Percentiles rank a stretch among this genome's conserved stretches.
Evolutionary conservation across 1,140 invertebrate genomes (phyloP).

Genomic region (Phthorimaea operculella): DNA sequence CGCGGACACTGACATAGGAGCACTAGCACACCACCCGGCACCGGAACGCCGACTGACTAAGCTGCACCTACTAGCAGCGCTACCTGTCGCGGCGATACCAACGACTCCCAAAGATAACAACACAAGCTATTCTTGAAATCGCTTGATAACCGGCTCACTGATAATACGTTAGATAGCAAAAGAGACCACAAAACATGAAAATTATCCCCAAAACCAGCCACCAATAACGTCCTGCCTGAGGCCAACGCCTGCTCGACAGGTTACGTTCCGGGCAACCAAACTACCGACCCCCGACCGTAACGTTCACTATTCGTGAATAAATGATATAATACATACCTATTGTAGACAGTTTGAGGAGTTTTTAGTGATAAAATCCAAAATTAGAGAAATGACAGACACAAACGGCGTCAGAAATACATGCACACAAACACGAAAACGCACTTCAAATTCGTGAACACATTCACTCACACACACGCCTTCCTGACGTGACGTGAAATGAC

Average conservation of each 20-base stretch:
- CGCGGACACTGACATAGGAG: constrained; percentile 14
- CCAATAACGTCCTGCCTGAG: constrained; percentile 12
- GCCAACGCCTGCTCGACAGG: constrained; percentile 59
- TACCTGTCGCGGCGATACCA: constrained; percentile 30
- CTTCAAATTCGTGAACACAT: constrained; percentile 39
- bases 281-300: constrained; percentile 6
- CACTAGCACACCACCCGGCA: constrained; percentile 55
- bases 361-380: constrained; percentile 63
- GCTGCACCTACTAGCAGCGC: constrained; percentile 17
- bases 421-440: constrained; percentile 57
- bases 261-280: constrained; percentile 24
- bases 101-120: constrained; percentile 43
- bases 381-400: constrained; percentile 56
- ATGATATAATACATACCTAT: constrained; percentile 44
- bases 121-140: constrained; percentile 35
- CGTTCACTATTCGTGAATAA: constrained; percentile 11
- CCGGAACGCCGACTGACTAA: constrained; percentile 53
- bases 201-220: constrained; percentile 9
- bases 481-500: constrained; percentile 39
- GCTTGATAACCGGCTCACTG: constrained; percentile 37
- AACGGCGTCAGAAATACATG: constrained; percentile 62
- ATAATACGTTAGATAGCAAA: constrained; percentile 35
- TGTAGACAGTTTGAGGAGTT: constrained; percentile 59
- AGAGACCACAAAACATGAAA: constrained; percentile 16
- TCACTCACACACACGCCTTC: constrained; percentile 45